Evolutionary conservation across 2,113 vertebrate genomes (phyloP).

Genomic region (Antechinus flavipes): DNA sequence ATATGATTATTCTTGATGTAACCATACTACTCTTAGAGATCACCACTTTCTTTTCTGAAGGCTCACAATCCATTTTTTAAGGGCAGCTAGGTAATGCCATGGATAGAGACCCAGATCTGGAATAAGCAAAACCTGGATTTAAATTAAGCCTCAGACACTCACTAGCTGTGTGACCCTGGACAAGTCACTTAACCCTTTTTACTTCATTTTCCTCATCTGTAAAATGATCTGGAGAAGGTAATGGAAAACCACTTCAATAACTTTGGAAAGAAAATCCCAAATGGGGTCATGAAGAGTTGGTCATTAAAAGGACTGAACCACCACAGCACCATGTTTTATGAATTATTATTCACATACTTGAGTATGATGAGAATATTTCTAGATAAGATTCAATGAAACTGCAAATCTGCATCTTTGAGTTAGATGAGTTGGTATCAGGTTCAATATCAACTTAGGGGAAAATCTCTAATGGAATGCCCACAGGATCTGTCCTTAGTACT

Average conservation of each 20-base stretch:
- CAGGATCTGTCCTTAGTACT: not conserved
- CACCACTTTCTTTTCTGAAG: not conserved
- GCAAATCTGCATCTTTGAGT: not conserved
- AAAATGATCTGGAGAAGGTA: not conserved
- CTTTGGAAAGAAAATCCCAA: too few relatives aligned
- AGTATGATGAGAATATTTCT: not conserved
- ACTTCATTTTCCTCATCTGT: not conserved
- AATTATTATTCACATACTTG: not conserved
- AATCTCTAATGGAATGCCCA: not conserved
- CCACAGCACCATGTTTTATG: not conserved
- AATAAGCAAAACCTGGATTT: not conserved
- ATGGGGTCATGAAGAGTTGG: not conserved
- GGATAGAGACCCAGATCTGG: not conserved
- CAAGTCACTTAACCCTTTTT: not conserved
- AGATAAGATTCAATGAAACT: not conserved
- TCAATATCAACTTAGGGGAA: not conserved
- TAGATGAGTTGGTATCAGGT: not conserved
- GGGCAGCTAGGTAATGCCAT: not conserved
- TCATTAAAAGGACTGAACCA: not conserved
- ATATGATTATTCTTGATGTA: not conserved
- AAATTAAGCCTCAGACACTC: not conserved
- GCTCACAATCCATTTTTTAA: not conserved
- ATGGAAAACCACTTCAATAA: too few relatives aligned
- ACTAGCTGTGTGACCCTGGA: not conserved
- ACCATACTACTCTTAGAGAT: not conserved